Percentiles rank a stretch among this genome's conserved stretches.
Evolutionary conservation across 2,888 invertebrate species (phyloP).

Genomic region (Epirrhoe tristata): DNA sequence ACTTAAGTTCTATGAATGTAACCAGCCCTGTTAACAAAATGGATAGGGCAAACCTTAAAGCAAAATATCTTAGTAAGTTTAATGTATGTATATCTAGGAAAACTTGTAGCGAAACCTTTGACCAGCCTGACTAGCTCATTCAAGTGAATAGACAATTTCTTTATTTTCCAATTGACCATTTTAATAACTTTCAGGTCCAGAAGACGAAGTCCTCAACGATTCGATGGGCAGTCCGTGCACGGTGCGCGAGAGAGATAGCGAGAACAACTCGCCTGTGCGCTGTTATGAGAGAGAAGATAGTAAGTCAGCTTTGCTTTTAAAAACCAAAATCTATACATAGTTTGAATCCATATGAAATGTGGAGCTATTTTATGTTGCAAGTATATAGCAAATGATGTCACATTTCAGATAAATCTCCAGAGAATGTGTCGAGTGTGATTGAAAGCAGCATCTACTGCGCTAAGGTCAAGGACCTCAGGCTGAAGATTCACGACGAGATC

Average conservation of each 20-base stretch:
- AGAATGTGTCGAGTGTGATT: slow-evolving; percentile 63
- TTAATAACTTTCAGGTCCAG: slow-evolving; percentile 46
- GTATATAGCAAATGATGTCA: too few relatives aligned
- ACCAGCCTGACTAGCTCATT: too few relatives aligned
- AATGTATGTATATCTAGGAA: too few relatives aligned
- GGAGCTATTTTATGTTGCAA: too few relatives aligned
- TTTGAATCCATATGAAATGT: too few relatives aligned
- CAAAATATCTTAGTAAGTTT: too few relatives aligned
- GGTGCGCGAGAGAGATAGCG: slow-evolving; percentile 57
- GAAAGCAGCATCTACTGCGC: slow-evolving; percentile 76
- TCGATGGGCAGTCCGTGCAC: slow-evolving; percentile 58
- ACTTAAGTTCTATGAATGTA: too few relatives aligned
- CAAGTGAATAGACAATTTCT: neutral
- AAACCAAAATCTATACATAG: too few relatives aligned
- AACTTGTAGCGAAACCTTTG: too few relatives aligned
- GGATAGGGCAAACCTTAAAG: too few relatives aligned
- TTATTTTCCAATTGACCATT: neutral
- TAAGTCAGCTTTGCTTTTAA: slow-evolving; percentile 1
- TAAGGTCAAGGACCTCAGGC: slow-evolving; percentile 68
- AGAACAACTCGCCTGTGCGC: slow-evolving; percentile 19
- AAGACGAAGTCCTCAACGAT: slow-evolving; percentile 56
- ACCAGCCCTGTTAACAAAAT: too few relatives aligned
- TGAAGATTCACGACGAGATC: slow-evolving; percentile 68
- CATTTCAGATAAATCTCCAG: slow-evolving; percentile 60
- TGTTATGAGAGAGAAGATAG: slow-evolving; percentile 9